These are phyloP conservation scores for Nephila pilipes DNA, from an alignment of 1,140 invertebrate species.

Conservation along the genomic window DNA sequence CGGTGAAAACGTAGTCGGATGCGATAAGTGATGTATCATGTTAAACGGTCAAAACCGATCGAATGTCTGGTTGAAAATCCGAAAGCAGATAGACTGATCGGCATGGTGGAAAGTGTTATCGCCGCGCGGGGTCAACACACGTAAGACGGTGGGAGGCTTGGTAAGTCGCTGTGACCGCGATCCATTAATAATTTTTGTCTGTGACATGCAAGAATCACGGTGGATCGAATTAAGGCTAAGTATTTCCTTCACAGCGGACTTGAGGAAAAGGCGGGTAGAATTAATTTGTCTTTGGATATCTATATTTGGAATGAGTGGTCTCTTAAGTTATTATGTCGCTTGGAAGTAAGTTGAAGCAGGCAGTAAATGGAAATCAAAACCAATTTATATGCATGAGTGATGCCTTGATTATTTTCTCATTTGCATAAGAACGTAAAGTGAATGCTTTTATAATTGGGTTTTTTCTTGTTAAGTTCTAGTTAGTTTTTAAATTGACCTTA, in stretches of 20 bases:
- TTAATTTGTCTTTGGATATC: background rate
- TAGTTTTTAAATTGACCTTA: too few species aligned
- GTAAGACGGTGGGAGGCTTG: background rate
- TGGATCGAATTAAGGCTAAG: background rate
- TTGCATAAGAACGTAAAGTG: too few species aligned
- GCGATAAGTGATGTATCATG: background rate
- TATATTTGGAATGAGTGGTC: constrained; percentile 14
- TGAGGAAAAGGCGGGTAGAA: background rate
- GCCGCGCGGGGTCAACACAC: constrained; percentile 11
- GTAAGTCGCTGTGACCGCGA: background rate
- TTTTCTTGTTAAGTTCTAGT: too few species aligned
- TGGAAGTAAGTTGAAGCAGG: background rate
- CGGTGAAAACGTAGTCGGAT: background rate
- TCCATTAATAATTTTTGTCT: too few species aligned
- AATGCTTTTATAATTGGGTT: too few species aligned
- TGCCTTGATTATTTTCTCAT: too few species aligned
- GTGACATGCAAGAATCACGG: too few species aligned
- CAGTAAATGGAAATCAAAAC: background rate
- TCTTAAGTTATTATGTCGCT: background rate
- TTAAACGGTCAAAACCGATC: background rate
- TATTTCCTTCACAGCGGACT: background rate
- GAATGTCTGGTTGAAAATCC: background rate
- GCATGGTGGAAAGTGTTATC: background rate
- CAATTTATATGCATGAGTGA: background rate
- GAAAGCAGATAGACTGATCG: background rate